Conservation (phyloP, 2,797 vertebrate species). For the Pseudomugil gertrudae region DNA sequence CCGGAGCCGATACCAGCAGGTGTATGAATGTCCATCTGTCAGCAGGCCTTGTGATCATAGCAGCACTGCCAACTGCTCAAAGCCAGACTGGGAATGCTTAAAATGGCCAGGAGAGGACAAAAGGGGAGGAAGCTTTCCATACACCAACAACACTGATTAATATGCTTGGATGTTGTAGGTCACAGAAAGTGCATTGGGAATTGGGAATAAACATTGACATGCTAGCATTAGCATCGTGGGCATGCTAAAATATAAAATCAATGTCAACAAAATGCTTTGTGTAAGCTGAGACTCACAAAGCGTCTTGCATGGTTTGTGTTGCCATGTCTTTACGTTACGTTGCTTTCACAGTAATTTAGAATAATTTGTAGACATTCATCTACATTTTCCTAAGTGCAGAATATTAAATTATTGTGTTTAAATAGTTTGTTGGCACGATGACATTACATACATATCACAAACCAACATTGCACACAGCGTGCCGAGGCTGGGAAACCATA, state of each 20-base stretch:
- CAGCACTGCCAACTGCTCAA: slow-evolving; percentile 53
- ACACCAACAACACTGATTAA: slow-evolving; percentile 14
- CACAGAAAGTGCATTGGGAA: background rate
- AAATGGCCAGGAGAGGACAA: slow-evolving; percentile 33
- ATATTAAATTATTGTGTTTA: too few relatives aligned
- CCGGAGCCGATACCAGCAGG: slow-evolving; percentile 68
- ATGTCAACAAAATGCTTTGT: background rate
- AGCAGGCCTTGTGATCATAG: slow-evolving; percentile 70
- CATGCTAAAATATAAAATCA: background rate
- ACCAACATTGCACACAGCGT: too few relatives aligned
- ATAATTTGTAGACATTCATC: background rate
- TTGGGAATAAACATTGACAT: background rate
- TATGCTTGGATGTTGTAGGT: slow-evolving; percentile 1
- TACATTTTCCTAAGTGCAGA: background rate
- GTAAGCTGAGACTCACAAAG: background rate
- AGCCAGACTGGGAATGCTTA: slow-evolving; percentile 51
- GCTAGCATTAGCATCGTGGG: background rate
- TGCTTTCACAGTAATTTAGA: too few relatives aligned
- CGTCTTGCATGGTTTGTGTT: background rate
- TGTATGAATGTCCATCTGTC: slow-evolving; percentile 75
- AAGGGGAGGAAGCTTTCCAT: slow-evolving; percentile 14
- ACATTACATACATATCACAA: too few relatives aligned
- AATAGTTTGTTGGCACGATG: too few relatives aligned
- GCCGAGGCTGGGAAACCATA: too few relatives aligned
- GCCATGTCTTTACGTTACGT: too few relatives aligned